phyloP scores from a whole-genome alignment of 2,888 invertebrate genomes.

The Macrosoma leucophasiata region DNA sequence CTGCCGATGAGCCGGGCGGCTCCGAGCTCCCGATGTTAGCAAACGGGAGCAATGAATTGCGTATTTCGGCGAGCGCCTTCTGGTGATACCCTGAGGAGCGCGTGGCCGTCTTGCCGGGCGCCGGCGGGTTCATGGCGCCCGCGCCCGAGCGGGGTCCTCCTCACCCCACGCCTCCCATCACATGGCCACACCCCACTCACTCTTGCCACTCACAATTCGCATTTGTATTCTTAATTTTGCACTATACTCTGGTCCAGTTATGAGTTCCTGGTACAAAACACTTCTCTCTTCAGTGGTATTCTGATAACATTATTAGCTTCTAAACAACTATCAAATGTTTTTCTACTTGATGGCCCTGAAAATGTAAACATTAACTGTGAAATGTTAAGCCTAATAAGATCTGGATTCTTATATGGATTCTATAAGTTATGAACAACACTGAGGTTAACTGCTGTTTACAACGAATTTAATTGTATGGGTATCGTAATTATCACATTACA shows the following conservation, averaged over 20 bases:
- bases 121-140: slow-evolving; percentile 79
- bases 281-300: too few species aligned
- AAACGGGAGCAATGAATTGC: slow-evolving; percentile 88
- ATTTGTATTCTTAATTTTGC: slow-evolving; percentile 25
- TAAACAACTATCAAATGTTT: background rate
- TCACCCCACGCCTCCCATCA: slow-evolving; percentile 74
- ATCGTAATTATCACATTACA: too few species aligned
- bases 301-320: slow-evolving; percentile 15
- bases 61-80: slow-evolving; percentile 90
- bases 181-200: slow-evolving; percentile 51
- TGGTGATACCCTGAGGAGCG: slow-evolving; percentile 88
- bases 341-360: slow-evolving; percentile 20
- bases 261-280: slow-evolving; percentile 3
- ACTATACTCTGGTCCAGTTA: slow-evolving; percentile 7
- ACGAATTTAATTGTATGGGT: too few species aligned
- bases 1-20: slow-evolving; percentile 83
- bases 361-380: slow-evolving; percentile 4
- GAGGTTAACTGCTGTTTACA: slow-evolving; percentile 30
- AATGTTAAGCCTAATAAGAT: background rate
- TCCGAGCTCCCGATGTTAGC: slow-evolving; percentile 79
- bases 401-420: background rate
- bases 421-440: slow-evolving; percentile 15
- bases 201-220: slow-evolving; percentile 44
- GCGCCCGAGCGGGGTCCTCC: slow-evolving; percentile 70
- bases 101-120: slow-evolving; percentile 79